Evolutionary conservation across 2,888 invertebrate species (phyloP), one percentile per base, ranked within the genome.

Genomic region (Gnatocerus cornutus): DNA sequence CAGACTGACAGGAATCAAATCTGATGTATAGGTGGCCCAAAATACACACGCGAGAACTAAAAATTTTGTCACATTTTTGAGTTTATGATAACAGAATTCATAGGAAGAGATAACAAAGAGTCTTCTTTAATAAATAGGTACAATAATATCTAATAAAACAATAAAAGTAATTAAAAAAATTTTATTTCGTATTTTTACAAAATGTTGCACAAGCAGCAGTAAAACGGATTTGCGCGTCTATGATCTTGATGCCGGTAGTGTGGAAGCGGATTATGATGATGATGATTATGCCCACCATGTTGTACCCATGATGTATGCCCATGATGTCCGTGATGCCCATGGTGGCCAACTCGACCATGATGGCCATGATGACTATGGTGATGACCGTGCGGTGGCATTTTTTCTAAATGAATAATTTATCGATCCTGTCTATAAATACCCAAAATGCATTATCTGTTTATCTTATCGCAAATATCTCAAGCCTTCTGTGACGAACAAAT

Each of bases 231-330:
- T 37, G 37, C n/a, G 7, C 14, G 16, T 16, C 46, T 6, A n/a
- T 14, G 46, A 14, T 12, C 21, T 3, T 21, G 21, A 21, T 21
- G 21, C 1, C 21, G 21, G 4, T 21, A 21, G 8, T 3, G 13
- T 46, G 46, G 46, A 6, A 16, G 46, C 9, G 46, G 16, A 14
- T n/a, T n/a, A 9, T 56, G 56, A 13, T 39, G 56, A n/a, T 56
- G 39, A 6, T 37, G 21, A 55, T n/a, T 21, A 21, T n/a, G 21
- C 21, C 21, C 21, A 21, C 4, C 2, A 21, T 21, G 21, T 21
- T n/a, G n/a, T n/a, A n/a, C n/a, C 21, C 21, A 21, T 56, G 39
- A 16, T 41, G 39, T n/a, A 8, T 4, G 21, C 16, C 16, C 56
- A 33, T 41, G 56, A 12, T 21, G 14, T 6, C 13, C 10, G 1